These are phyloP conservation scores for Falco biarmicus DNA, from an alignment of 2,797 vertebrate genomes.

Conservation along the genomic window DNA sequence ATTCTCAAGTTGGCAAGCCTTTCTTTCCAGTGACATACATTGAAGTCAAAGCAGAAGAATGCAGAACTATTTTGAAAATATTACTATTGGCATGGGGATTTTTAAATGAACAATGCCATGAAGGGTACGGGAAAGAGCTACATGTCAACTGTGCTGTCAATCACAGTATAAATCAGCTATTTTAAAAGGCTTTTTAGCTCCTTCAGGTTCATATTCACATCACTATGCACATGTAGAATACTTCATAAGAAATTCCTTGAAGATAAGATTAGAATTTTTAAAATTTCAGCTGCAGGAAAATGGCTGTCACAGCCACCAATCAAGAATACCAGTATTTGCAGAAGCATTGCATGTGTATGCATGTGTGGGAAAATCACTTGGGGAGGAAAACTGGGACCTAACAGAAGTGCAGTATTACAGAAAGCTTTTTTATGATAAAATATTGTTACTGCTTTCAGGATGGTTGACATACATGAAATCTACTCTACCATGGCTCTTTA, in stretches of 20 bases:
- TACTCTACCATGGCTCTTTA: too few relatives aligned
- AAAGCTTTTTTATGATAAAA: too few relatives aligned
- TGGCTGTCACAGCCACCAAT: background rate
- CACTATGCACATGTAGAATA: background rate
- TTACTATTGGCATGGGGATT: fast-evolving
- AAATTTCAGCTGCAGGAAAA: background rate
- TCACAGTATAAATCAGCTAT: background rate
- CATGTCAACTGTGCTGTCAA: background rate
- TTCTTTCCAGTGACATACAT: background rate
- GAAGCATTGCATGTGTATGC: background rate
- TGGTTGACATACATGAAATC: too few relatives aligned
- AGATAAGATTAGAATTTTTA: background rate
- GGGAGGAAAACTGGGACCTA: too few relatives aligned
- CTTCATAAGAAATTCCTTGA: background rate
- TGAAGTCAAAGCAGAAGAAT: background rate
- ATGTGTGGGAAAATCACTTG: too few relatives aligned
- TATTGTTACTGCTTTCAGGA: too few relatives aligned
- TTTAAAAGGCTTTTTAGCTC: background rate
- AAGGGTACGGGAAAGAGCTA: background rate
- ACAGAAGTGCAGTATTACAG: too few relatives aligned
- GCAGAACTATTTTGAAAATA: background rate
- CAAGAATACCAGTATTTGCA: background rate
- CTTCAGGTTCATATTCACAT: background rate
- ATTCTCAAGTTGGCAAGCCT: background rate
- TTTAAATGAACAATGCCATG: background rate